Base-by-base conservation (phyloP, 2,113 vertebrate genomes). In the Sinocyclocheilus anophthalmus region DNA sequence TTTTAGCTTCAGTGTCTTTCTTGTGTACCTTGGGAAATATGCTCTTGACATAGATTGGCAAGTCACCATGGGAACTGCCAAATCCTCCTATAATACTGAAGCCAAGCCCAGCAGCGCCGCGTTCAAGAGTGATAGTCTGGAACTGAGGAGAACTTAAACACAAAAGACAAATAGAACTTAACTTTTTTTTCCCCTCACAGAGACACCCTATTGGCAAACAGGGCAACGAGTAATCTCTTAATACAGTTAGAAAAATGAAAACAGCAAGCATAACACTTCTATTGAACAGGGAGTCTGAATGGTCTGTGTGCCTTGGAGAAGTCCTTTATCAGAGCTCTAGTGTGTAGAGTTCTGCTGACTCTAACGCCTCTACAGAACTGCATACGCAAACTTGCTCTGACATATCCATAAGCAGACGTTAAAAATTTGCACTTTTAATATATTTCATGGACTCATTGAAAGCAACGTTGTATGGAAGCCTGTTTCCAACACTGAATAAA, bases 81-180 rank as follows among this genome's bases (percentile, higher is more conserved):
- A 95, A 96, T 5, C 98, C 98, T 3, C 98, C 97, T 18, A 98
- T 96, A 87, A 98, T 97, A 87, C 97, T 98, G 92, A 99, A 98
- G 76, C 97, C 97, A 63, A 99, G 94, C 12, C 97, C 97, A 0
- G 96, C 95, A 45, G 95, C 95, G 83, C 97, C 96, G 90, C 96
- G 95, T 84, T 98, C 96, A 69, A 99, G 91, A 5, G 94, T 94
- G 84, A 97, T 94, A 18, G 95, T 96, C 88, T 97, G 96, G 88
- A 97, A 98, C 78, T 95, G 95, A 81, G 96, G 96, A 90, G 96
- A 92, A 83, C 81, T 70, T 39, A n/a, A 45, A 82, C 37, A 65
- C 1, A 59, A n/a, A 30, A 63, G 26, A 76, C 57, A 85, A 26
- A 70, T 59, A 76, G n/a, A 83, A 30, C 53, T 61, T 30, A 84